A percentile compares a stretch with the other conserved stretches of the same genome.
Evolutionary conservation across 2,113 vertebrate species (phyloP).

Genomic region (Bagarius yarrelli): DNA sequence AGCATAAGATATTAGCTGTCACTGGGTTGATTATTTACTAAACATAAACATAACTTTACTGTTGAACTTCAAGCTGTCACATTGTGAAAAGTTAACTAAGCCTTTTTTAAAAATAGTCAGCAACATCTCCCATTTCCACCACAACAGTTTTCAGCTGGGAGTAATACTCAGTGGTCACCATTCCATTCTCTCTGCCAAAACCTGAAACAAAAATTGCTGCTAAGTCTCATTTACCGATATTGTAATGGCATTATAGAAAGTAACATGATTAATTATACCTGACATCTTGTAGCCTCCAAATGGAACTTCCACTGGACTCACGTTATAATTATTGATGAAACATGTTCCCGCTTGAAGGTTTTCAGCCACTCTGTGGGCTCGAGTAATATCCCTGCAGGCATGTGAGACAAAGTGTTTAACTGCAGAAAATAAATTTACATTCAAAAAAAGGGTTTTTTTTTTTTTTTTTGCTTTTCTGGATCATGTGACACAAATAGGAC

Average conservation of each 20-base stretch:
- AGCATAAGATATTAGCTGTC: too few species aligned
- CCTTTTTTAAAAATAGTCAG: conserved; percentile 77
- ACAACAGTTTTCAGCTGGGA: conserved; percentile 93
- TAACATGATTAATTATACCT: conserved; percentile 66
- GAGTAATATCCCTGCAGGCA: conserved; percentile 82
- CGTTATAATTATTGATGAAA: conserved; percentile 96
- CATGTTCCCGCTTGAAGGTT: conserved; percentile 88
- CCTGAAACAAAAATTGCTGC: conserved; percentile 67
- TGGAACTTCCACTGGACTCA: conserved; percentile 83
- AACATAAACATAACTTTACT: not conserved
- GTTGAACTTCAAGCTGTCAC: not conserved
- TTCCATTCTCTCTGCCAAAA: conserved; percentile 91
- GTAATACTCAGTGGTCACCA: conserved; percentile 86
- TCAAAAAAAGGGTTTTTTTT: not conserved
- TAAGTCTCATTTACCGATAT: not conserved
- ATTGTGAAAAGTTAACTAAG: not conserved
- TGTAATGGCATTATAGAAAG: not conserved
- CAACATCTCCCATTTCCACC: conserved; percentile 91
- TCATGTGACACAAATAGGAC: not conserved
- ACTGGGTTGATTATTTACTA: not conserved
- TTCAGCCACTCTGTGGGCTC: conserved; percentile 86
- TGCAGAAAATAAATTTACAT: not conserved
- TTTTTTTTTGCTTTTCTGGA: not conserved
- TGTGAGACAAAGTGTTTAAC: not conserved
- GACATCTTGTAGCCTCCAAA: conserved; percentile 96